Percentiles rank a stretch among this genome's conserved stretches.
Conservation (phyloP, 2,113 vertebrate genomes). For the Thunnus thynnus region DNA sequence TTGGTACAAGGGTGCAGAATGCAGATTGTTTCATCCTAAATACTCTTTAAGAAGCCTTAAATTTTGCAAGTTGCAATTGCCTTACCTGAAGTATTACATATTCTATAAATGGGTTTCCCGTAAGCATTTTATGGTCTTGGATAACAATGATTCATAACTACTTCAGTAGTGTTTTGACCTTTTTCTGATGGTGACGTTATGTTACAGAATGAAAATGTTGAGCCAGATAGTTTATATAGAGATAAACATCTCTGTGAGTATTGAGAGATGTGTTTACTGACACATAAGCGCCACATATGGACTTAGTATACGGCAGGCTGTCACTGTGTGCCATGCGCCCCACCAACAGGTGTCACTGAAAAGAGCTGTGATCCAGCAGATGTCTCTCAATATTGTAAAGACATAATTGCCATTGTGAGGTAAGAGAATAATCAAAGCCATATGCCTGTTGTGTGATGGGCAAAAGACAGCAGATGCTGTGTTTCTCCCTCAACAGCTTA, state of each 20-base stretch:
- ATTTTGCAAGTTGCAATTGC: background rate
- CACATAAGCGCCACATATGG: background rate
- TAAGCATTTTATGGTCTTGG: too few relatives aligned
- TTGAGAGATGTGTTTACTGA: background rate
- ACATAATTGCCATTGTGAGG: background rate
- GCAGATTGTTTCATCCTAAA: background rate
- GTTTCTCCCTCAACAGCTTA: background rate
- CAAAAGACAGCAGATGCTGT: background rate
- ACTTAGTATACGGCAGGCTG: background rate
- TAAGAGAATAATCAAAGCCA: slow-evolving; percentile 13
- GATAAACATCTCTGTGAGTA: background rate
- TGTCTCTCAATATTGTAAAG: slow-evolving; percentile 4
- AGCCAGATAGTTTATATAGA: background rate
- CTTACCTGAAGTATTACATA: too few relatives aligned
- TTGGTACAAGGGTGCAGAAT: background rate
- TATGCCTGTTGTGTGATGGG: background rate
- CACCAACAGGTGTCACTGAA: background rate
- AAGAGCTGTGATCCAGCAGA: background rate
- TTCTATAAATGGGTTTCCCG: too few relatives aligned
- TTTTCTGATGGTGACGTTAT: too few relatives aligned
- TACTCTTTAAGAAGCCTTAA: background rate
- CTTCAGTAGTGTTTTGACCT: too few relatives aligned
- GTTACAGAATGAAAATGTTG: too few relatives aligned
- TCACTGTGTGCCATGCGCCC: background rate
- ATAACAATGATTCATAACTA: too few relatives aligned